Conservation (phyloP, 92 coral and sea anemone genomes). For the Chrysogorgia sp. region DNA sequence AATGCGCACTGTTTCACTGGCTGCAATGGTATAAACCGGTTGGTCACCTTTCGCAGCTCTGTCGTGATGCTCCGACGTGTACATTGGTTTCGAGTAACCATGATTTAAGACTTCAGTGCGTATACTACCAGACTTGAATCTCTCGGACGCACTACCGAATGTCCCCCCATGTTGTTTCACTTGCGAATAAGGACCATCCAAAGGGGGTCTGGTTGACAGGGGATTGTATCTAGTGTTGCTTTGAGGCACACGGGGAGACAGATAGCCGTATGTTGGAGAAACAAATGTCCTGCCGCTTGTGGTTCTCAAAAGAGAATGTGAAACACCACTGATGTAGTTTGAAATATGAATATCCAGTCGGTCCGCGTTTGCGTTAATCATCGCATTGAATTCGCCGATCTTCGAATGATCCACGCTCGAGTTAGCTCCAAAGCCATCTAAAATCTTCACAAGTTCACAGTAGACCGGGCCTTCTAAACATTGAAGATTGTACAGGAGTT, state of each 20-base stretch:
- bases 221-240: constrained; percentile 27
- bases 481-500: constrained; percentile 28
- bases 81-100: constrained; percentile 14
- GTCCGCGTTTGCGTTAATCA: constrained; percentile 32
- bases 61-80: background rate
- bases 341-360: constrained; percentile 18
- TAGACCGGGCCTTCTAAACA: constrained; percentile 12
- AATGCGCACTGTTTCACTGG: constrained; percentile 21
- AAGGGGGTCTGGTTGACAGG: background rate
- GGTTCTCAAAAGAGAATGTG: background rate
- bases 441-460: constrained; percentile 17
- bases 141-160: background rate
- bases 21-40: constrained; percentile 4
- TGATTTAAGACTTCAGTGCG: background rate
- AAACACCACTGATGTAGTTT: background rate
- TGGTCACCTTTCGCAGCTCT: background rate
- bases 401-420: constrained; percentile 38
- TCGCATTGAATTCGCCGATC: constrained; percentile 28
- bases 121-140: background rate
- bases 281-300: constrained; percentile 5
- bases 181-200: constrained; percentile 9
- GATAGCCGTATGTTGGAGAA: background rate
- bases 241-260: background rate
- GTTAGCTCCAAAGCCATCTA: constrained; percentile 38
- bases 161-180: constrained; percentile 18